A percentile compares a stretch with the other conserved stretches of the same genome.
Evolutionary conservation across 1,140 invertebrate genomes (phyloP).

Genomic region (Euglossa dilemma): DNA sequence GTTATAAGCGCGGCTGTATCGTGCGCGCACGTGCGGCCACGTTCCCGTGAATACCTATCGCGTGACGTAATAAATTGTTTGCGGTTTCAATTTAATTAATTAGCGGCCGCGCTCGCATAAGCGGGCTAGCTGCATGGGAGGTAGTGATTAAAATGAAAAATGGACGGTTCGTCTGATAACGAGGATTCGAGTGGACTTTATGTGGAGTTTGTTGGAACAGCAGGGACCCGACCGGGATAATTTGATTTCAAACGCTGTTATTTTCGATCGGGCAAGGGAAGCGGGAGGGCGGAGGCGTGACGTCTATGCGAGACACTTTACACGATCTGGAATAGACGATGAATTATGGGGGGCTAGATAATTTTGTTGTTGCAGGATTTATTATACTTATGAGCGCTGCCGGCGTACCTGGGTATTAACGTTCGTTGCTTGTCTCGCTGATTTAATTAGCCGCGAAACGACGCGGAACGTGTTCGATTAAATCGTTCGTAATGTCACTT

Average conservation of each 20-base stretch:
- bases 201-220: conserved; percentile 27
- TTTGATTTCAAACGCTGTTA: conserved; percentile 19
- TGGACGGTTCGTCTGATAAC: conserved; percentile 48
- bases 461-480: conserved; percentile 34
- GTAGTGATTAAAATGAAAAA: conserved; percentile 60
- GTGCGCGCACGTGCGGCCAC: conserved; percentile 16
- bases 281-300: background rate
- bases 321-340: background rate
- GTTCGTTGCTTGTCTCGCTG: conserved; percentile 3
- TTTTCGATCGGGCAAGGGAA: conserved; percentile 11
- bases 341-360: background rate
- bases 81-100: conserved; percentile 67
- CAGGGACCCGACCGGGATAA: conserved; percentile 8
- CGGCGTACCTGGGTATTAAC: background rate
- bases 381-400: background rate
- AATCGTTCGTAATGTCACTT: conserved; percentile 36
- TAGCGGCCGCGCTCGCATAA: conserved; percentile 44
- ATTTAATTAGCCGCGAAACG: conserved; percentile 38
- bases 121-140: conserved; percentile 5
- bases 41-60: conserved; percentile 36
- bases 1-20: background rate
- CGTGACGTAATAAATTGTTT: conserved; percentile 62
- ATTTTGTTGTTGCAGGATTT: conserved; percentile 15
- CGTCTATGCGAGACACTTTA: background rate
- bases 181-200: conserved; percentile 50